Evolutionary conservation across 1,140 invertebrate genomes (phyloP), one percentile per base, ranked within the genome.

Genomic region (Ips typographus): DNA sequence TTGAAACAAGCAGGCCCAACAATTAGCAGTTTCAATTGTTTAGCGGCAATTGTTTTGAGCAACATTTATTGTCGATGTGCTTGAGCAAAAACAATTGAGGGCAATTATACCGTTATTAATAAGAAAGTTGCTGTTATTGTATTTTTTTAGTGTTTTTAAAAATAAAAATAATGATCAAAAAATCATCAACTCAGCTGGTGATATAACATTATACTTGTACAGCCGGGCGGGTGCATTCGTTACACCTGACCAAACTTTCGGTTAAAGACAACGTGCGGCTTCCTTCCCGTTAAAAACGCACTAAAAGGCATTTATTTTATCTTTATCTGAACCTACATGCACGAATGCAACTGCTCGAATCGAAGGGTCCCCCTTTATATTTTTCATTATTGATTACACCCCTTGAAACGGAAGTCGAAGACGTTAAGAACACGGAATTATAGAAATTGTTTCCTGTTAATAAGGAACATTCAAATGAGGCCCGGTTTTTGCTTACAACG

Each of bases 21-120:
- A 68, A 68, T 68, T 68, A 68, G 57, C 57, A 59, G 47, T 60
- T 60, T 68, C 65, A 60, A 68, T 68, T 68, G 65, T 68, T 68
- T 44, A 53, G 43, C 52, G 39, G 57, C 56, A 61, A 61, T 53
- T 60, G 43, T 55, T 68, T 66, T 68, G 65, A 68, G 65, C 65
- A 68, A 68, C 65, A 68, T 68, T 68, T 61, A 61, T 60, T 68
- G 65, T 68, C 52, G 59, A 68, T 68, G 58, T 47, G 65, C 65
- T 44, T 40, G 65, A 68, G 40, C 47, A 52, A 68, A 59, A 68
- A 68, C 65, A 68, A 68, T 68, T 68, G 57, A 61, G 61, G 58
- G 58, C 65, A 68, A 68, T 68, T 68, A 68, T 61, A 53, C 61
- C 58, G 55, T 68, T 68, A 61, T 47, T 47, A 66, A 66, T 66